Base-by-base conservation (phyloP, 2,797 vertebrate genomes). In the Eleutherodactylus coqui region DNA sequence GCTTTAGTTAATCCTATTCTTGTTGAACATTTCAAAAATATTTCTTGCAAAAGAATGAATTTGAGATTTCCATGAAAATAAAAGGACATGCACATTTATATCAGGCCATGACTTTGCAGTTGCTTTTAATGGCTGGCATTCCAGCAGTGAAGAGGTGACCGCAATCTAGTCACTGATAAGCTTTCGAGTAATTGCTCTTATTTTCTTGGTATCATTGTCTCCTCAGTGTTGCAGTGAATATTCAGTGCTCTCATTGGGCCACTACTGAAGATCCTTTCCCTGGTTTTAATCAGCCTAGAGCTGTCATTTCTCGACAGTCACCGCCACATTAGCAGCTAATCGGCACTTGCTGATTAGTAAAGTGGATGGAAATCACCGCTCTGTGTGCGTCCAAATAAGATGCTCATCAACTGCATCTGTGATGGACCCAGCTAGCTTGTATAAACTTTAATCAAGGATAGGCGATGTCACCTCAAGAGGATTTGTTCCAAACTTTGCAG, bases 231-330 rank as follows among this genome's bases (percentile, higher is more conserved):
- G 55, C 72, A 77, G 73, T 0, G 21, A 38, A 86, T 89, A 0
- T 85, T 83, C 64, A 82, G 21, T 88, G 49, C 86, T 85, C 85
- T 88, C 85, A 53, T 58, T 86, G 89, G 84, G 87, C 89, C 82
- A 84, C 79, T 85, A 80, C 78, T 92, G 89, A 90, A 89, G 92
- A 93, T 92, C 93, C 89, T 88, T 77, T 92, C 93, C 95, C 96
- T 91, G 97, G 64, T 97, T 97, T 95, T 96, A 96, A 97, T 97
- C 97, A 97, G 93, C 91, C 90, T 87, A 29, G 89, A 94, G 85
- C 93, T 95, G 95, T 96, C 95, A 94, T 95, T 94, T 92, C 92
- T 91, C 90, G 90, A 93, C 96, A 94, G 94, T 94, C 96, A 95
- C 88, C 92, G 93, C 93, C 90, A 93, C 95, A 95, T 97, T 97